Evolutionary conservation across 2,888 invertebrate genomes (phyloP), one percentile per base, ranked within the genome.

Genomic region (Zaprionus lineosus): DNA sequence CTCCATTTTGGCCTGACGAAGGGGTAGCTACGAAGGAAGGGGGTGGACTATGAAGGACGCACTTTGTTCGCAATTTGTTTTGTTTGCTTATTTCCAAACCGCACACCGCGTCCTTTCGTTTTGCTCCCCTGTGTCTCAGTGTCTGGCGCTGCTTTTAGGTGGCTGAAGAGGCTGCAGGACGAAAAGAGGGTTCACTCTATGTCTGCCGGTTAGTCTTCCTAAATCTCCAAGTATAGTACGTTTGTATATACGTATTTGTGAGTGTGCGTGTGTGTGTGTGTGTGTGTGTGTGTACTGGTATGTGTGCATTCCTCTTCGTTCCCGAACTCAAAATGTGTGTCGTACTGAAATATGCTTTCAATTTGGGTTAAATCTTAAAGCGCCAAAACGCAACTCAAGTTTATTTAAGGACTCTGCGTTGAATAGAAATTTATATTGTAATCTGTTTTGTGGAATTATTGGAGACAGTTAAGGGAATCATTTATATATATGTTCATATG

Each of bases 61-160:
- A 85, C 83, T 82, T 82, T 85, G 84, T 84, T 82, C 72, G 70
- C 83, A 86, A 82, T 82, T 82, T 86, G 86, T 82, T 82, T 86
- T 82, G 86, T 82, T 82, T 82, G 86, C 70, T 64, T 79, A 78
- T 72, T 72, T 71, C 53, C 40, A 47, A 60, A 40, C 56, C 62
- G 44, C 66, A 60, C 61, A 18, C 28, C 36, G 41, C 26, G 53
- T 61, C 31, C 41, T 19, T 50, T 33, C 21, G 16, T 34, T 26
- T 5, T 34, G 12, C 34, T 12, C n/a, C 6, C n/a, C 2, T 24
- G n/a, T 16, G 1, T 6, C 29, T 39, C 51, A 39, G 14, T 33
- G 72, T 71, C 66, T 65, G 48, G 34, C 19, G 46, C 37, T 14
- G 39, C 31, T 41, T n/a, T n/a, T n/a, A n/a, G n/a, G 46, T 18